Evolutionary conservation across 30 jellyfish, hydroid and myxozoan genomes (phyloP).

Genomic region (Pelagia noctiluca): DNA sequence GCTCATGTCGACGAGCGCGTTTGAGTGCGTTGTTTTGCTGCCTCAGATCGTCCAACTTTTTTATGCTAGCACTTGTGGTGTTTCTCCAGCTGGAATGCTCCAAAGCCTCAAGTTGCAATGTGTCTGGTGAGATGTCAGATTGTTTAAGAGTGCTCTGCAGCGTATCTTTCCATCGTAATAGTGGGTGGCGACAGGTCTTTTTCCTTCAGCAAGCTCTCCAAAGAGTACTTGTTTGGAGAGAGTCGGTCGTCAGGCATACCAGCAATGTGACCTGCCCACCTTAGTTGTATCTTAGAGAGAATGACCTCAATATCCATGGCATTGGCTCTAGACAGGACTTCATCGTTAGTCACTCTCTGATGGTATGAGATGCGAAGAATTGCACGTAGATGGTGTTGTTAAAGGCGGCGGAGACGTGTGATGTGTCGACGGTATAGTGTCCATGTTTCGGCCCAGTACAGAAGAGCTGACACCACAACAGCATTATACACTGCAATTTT

Average conservation of each 20-base stretch:
- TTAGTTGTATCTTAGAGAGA: not conserved
- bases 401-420: conserved; percentile 24
- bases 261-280: conserved; percentile 43
- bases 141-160: conserved; percentile 6
- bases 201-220: conserved; percentile 50
- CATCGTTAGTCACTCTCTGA: conserved; percentile 30
- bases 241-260: conserved; percentile 12
- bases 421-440: conserved; percentile 27
- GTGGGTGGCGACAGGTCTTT: conserved; percentile 25
- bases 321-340: conserved; percentile 22
- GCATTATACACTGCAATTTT: too few relatives aligned
- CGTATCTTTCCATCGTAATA: conserved; percentile 20
- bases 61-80: too few relatives aligned
- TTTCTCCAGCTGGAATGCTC: too few relatives aligned
- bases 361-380: conserved; percentile 17
- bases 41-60: too few relatives aligned
- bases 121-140: not conserved
- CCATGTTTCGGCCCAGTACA: conserved; percentile 26
- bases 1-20: too few relatives aligned
- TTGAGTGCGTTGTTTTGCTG: too few relatives aligned
- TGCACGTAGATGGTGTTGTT: conserved; percentile 26
- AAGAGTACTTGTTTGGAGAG: conserved; percentile 24
- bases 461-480: not conserved
- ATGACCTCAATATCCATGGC: conserved; percentile 3
- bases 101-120: too few relatives aligned